Base-by-base conservation (phyloP, 2,113 vertebrate genomes). In the Heterotis niloticus region DNA sequence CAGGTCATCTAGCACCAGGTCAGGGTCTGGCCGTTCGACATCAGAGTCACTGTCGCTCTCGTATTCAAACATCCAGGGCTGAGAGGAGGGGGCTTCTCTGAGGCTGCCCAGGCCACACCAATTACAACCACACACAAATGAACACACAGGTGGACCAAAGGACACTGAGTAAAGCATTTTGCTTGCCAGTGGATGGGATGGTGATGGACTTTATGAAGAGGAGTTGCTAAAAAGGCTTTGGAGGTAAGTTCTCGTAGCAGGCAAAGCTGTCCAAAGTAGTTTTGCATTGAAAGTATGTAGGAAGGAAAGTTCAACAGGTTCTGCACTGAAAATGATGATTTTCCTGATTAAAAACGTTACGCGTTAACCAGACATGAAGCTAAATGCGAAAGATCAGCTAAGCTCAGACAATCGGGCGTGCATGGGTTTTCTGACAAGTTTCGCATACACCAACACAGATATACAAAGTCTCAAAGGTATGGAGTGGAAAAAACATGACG, bases 1-100 rank as follows among this genome's bases (percentile, higher is more conserved):
- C 84, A 97, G 91, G 89, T 96, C 95, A 81, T 95, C 94, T 89
- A 91, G 90, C 84, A 95, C 83, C 70, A 95, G 0, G 12, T 94
- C 93, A 0, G 94, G 94, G 79, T 93, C 92, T 16, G 92, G 89
- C 85, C 89, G 86, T 67, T 94, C 93, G 5, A 87, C 81, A 77
- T 95, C 94, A 0, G 93, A 94, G 81, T 94, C 94, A 3, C 92
- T 95, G 85, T 82, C 90, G 85, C 94, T 95, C 74, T 91, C 92
- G 84, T 86, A 91, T 56, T 88, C 90, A 66, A 34, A 88, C 24
- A 83, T 78, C 89, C 86, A 89, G 82, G 85, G 86, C 51, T 69
- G 82, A 5, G 74, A 28, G 57, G 18, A n/a, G 57, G 59, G 34
- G 2, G 34, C 7, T 87, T 82, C 88, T 87, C 90, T 90, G 85